These are phyloP conservation scores for Lumbricus terrestris DNA, from an alignment of 2,888 invertebrate species.

Conservation along the genomic window DNA sequence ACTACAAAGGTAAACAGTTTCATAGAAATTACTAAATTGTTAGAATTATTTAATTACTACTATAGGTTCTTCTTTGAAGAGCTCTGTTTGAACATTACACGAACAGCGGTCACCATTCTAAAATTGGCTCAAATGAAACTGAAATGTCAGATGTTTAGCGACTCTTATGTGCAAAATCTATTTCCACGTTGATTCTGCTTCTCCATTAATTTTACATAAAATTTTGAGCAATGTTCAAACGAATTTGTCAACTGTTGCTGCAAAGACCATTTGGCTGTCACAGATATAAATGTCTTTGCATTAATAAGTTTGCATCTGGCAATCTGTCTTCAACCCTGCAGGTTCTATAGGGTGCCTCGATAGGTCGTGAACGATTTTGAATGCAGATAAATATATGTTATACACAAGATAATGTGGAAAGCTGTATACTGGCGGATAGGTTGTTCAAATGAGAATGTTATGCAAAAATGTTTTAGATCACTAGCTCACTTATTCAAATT, in stretches of 20 bases:
- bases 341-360: too few species aligned
- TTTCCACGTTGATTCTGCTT: background rate
- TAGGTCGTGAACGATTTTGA: too few species aligned
- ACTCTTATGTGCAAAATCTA: background rate
- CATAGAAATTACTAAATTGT: background rate
- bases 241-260: background rate
- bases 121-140: background rate
- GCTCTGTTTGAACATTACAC: background rate
- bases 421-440: too few species aligned
- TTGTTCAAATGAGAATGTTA: too few species aligned
- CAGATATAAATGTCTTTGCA: background rate
- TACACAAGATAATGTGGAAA: too few species aligned
- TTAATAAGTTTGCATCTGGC: too few species aligned
- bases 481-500: too few species aligned
- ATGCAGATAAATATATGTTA: too few species aligned
- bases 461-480: too few species aligned
- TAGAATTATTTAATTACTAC: background rate
- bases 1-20: slow-evolving; percentile 45
- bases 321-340: too few species aligned
- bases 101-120: background rate
- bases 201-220: background rate
- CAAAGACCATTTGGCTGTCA: background rate
- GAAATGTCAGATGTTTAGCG: background rate
- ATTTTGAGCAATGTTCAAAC: background rate
- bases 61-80: background rate